A percentile compares a stretch with the other conserved stretches of the same genome.
phyloP scores from a whole-genome alignment of 2,888 invertebrate genomes.

The Eulithis testata region DNA sequence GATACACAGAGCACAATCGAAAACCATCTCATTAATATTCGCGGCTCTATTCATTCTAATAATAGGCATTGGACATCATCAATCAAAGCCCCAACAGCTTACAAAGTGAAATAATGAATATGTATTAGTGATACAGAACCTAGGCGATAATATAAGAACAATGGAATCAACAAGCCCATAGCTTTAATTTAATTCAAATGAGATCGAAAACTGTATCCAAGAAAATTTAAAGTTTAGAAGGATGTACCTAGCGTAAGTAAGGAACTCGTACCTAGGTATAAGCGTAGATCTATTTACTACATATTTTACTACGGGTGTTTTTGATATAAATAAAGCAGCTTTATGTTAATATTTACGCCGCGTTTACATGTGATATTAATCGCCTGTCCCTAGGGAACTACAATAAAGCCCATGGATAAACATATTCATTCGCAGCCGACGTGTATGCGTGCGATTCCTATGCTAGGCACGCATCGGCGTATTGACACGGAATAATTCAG shows the following conservation, averaged over 20 bases:
- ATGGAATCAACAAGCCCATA: too few species aligned
- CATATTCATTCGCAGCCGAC: slow-evolving; percentile 71
- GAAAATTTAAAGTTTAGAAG: too few species aligned
- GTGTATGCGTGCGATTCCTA: slow-evolving; percentile 64
- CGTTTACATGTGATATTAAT: slow-evolving; percentile 66
- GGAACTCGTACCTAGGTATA: too few species aligned
- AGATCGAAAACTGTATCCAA: too few species aligned
- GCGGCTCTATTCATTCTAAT: slow-evolving; percentile 26
- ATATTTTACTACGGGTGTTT: neutral
- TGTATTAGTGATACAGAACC: slow-evolving; percentile 51
- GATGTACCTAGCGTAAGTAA: too few species aligned
- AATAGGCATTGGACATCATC: slow-evolving; percentile 37
- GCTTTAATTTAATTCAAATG: too few species aligned
- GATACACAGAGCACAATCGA: slow-evolving; percentile 37
- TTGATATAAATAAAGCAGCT: slow-evolving; percentile 48
- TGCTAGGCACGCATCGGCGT: slow-evolving; percentile 75
- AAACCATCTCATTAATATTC: slow-evolving; percentile 36
- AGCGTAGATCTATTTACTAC: too few species aligned
- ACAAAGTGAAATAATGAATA: slow-evolving; percentile 60
- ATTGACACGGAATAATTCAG: slow-evolving; percentile 74
- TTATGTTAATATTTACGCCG: slow-evolving; percentile 60
- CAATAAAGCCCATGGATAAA: slow-evolving; percentile 74
- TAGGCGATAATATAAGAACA: slow-evolving; percentile 46
- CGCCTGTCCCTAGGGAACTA: slow-evolving; percentile 64
- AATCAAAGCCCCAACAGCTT: slow-evolving; percentile 53